Base-by-base conservation (phyloP, 1,140 invertebrate genomes). In the Drosophila kepulauana region DNA sequence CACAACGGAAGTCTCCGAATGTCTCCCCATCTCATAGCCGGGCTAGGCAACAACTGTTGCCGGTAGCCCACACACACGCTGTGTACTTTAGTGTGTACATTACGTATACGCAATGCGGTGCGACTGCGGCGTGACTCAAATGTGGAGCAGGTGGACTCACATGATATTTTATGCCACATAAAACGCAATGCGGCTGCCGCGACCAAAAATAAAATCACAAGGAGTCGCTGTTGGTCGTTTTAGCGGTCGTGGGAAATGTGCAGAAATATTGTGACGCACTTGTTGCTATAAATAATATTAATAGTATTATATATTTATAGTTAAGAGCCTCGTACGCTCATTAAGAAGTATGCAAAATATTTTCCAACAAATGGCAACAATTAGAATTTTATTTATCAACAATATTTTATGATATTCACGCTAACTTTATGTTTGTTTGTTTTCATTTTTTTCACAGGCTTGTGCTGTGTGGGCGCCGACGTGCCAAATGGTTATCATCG, bases 191-290 rank as follows among this genome's bases (percentile, higher is more conserved):
- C 52, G 52, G 43, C 25, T 45, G 65, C 11, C 65, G 63, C 35
- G 43, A 68, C 66, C 58, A 67, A 70, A 85, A 79, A 80, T 63
- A 86, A 85, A 64, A 20, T 28, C 52, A 52, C 7, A 46, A 52
- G 15, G 62, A 70, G 63, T 78, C 71, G 82, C 64, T 62, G 20
- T 25, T 54, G 68, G 78, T 65, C 59, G 56, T 73, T 82, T 82
- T 79, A 79, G 65, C 68, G 63, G 80, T 78, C 84, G 84, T 87
- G 82, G 84, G 84, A 87, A 87, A 70, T 76, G 61, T 33, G 56
- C 35, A 7, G 43, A 41, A 57, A 71, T 66, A 46, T 56, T 1
- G 77, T 87, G 84, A 87, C 84, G 84, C 85, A 87, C 84, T 87
- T 84, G 80, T 45, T 80, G 77, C 77, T 89, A 89, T 87, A 84